Evolutionary conservation across 35 echinoderm and acorn worm species (phyloP).

Genomic region (Stichopus chloronotus): DNA sequence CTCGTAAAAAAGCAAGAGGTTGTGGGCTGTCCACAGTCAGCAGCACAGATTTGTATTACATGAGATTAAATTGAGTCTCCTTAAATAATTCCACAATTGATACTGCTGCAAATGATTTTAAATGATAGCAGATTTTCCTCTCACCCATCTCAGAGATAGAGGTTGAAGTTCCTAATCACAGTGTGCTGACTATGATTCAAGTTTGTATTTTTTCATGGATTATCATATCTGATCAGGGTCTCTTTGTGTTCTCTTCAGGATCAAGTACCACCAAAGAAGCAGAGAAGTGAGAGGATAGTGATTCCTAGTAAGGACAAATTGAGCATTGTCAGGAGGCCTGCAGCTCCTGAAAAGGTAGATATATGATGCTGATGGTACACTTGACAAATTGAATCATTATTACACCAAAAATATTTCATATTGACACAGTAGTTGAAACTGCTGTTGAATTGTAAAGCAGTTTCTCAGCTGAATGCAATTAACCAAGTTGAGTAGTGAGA

Average conservation of each 20-base stretch:
- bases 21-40: too few species aligned
- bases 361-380: not conserved
- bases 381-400: not conserved
- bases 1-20: too few species aligned
- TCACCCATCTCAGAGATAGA: too few species aligned
- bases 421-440: not conserved
- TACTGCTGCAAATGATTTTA: too few species aligned
- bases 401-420: not conserved
- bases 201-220: too few species aligned
- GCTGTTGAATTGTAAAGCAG: not conserved
- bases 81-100: too few species aligned
- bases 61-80: too few species aligned
- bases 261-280: not conserved
- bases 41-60: too few species aligned
- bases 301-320: slow-evolving; percentile 88
- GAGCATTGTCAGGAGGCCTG: slow-evolving; percentile 73
- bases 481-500: too few species aligned
- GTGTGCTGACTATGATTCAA: too few species aligned
- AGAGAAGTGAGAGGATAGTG: slow-evolving; percentile 64
- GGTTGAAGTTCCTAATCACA: too few species aligned
- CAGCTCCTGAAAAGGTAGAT: slow-evolving; percentile 70
- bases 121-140: too few species aligned
- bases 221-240: not conserved
- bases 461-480: not conserved
- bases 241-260: not conserved